Base-by-base conservation (phyloP, 2,797 vertebrate genomes). In the Xenentodon cancila region DNA sequence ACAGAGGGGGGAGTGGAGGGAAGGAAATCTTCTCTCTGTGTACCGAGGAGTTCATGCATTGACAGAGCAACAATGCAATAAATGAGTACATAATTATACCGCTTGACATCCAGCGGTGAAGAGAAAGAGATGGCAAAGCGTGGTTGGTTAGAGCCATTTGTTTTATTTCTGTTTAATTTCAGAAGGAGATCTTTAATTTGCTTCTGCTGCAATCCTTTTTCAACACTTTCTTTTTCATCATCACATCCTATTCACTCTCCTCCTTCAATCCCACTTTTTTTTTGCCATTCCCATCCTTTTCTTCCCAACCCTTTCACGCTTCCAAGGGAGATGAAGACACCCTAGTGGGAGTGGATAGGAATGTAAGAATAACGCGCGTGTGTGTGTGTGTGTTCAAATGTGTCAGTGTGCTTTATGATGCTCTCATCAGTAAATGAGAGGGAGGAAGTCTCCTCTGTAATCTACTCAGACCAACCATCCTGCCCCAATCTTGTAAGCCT, bases 371-470 rank as follows among this genome's bases (percentile, higher is more conserved):
- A 52, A 49, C 83, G 75, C 65, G 71, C 64, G 44, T 66, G 40
- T 57, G 74, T 64, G 68, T 53, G 70, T 58, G 65, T 61, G 63
- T 72, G 75, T 69, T 46, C 16, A 51, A 52, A 82, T 75, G 72
- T 84, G 77, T 80, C 75, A 75, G 68, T 20, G 49, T 83, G 84
- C 76, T 92, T 92, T 91, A 91, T 90, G 85, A 89, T 84, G 79
- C 81, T 67, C 83, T 90, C 85, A 86, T 89, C 77, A 85, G 74
- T 55, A 84, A 84, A 90, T 89, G 85, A 90, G 84, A 88, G 84
- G 81, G 87, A 89, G 91, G 92, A 93, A 90, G 89, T 89, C 84
- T 90, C 61, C 90, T 73, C 88, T 92, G 85, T 90, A 92, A 92
- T 92, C 88, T 81, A 52, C 84, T 85, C 84, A 51, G 79, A 79